A percentile compares a stretch with the other conserved stretches of the same genome.
Conservation (phyloP, 2,797 vertebrate species). For the Hippoglossus hippoglossus region DNA sequence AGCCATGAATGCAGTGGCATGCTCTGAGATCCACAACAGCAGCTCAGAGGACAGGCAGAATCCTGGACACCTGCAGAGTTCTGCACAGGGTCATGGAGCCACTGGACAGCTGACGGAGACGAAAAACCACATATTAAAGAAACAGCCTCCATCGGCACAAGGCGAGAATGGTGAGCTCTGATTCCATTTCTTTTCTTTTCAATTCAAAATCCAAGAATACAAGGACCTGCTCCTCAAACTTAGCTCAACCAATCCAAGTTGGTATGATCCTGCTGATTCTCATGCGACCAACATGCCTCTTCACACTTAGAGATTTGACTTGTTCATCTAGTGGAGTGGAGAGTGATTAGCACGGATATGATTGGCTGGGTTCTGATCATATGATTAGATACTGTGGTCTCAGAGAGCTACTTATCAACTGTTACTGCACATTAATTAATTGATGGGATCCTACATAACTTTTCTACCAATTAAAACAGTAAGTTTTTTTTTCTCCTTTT, state of each 20-base stretch:
- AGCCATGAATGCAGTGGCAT: slow-evolving; percentile 83
- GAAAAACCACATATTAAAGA: slow-evolving; percentile 44
- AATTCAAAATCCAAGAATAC: not conserved
- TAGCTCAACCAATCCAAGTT: not conserved
- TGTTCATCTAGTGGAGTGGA: not conserved
- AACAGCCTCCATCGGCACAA: slow-evolving; percentile 60
- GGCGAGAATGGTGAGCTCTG: slow-evolving; percentile 77
- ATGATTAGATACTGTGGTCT: not conserved
- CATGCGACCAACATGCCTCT: not conserved
- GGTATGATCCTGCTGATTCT: not conserved
- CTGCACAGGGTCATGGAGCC: slow-evolving; percentile 55
- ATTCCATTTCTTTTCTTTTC: not conserved
- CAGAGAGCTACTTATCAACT: not conserved
- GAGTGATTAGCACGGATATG: not conserved
- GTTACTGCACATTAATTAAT: not conserved
- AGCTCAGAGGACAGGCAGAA: slow-evolving; percentile 50
- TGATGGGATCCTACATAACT: not conserved
- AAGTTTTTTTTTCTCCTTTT: too few relatives aligned
- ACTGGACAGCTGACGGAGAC: slow-evolving; percentile 51
- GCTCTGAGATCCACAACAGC: slow-evolving; percentile 57
- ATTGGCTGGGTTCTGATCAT: slow-evolving; percentile 2
- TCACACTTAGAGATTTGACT: not conserved
- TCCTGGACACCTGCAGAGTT: slow-evolving; percentile 67
- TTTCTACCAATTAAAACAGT: too few relatives aligned
- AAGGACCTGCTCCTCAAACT: not conserved